Base-by-base conservation (phyloP, 2,888 invertebrate species). In the Ptilodon capucinus region DNA sequence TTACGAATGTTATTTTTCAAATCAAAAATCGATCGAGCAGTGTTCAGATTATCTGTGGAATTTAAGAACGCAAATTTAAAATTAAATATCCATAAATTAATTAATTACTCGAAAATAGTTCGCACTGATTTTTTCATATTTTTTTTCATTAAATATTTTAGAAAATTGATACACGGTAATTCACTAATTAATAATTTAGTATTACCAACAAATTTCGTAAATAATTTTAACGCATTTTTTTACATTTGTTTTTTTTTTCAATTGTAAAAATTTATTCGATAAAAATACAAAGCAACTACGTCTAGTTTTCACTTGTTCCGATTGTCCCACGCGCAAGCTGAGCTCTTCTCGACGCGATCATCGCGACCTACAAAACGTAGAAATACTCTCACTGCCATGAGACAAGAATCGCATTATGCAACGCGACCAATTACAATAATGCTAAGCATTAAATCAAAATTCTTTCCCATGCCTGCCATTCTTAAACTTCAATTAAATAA, bases 361-460 rank as follows among this genome's bases (percentile, higher is more conserved):
- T 76, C 69, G 64, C 74, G 87, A 83, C 90, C 90, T 79, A 89
- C 81, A 76, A 83, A 83, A 68, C 54, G 53, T 66, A 74, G 77
- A 76, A 78, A 80, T 76, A 86, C 89, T 89, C 89, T 89, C 88
- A 84, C 89, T 87, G 77, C 75, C 73, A 65, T 68, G 64, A 65
- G 45, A 36, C 39, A 13, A 42, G 60, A 60, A 60, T 35, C 46
- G 57, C 44, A 38, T 69, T 71, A 74, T 73, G 65, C 65, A 73
- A 68, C 44, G 17, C 35, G 21, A 54, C 28, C 55, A 57, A 66
- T 61, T 52, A 52, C n/a, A 40, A 50, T 44, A 48, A 60, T 56
- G 44, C 17, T 16, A 6, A 30, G 46, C 47, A 44, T 43, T 14
- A 44, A 43, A 46, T 51, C 6, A 44, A 25, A 16, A 18, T 40